Conservation (phyloP, 2,888 invertebrate genomes). For the Germaria angustata region DNA sequence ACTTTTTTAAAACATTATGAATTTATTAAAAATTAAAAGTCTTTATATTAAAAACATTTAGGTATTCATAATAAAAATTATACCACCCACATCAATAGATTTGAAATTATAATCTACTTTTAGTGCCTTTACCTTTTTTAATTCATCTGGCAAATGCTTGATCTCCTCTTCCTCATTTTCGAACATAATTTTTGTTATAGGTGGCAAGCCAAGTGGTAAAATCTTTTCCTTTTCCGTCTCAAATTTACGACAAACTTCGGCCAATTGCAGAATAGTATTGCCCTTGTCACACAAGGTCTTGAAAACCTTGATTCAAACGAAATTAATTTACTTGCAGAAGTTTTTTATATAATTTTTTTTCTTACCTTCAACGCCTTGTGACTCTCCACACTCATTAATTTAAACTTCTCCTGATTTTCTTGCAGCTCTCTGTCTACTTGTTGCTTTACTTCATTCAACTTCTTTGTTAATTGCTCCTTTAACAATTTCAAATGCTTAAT, state of each 20-base stretch:
- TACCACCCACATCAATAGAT: no score
- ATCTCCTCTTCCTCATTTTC: constrained; percentile 78
- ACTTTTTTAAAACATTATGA: no score
- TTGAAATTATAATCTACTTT: no score
- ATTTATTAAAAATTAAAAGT: no score
- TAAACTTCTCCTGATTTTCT: constrained; percentile 82
- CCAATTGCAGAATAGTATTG: constrained; percentile 83
- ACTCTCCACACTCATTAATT: constrained; percentile 83
- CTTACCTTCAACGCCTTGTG: constrained; percentile 79
- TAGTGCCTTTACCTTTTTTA: constrained; percentile 69
- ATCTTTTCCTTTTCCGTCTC: constrained; percentile 84
- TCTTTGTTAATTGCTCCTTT: constrained; percentile 81
- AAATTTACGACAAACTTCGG: constrained; percentile 84
- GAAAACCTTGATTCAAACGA: constrained; percentile 79
- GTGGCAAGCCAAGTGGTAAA: constrained; percentile 75
- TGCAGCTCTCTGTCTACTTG: constrained; percentile 81
- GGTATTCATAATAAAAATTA: no score
- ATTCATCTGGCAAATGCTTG: constrained; percentile 60
- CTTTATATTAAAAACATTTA: no score
- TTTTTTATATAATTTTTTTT: background rate
- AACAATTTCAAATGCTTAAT: constrained; percentile 80
- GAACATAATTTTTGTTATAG: constrained; percentile 71
- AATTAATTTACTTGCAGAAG: background rate
- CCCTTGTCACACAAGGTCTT: constrained; percentile 82
- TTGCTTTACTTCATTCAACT: constrained; percentile 81